Conservation (phyloP, 2,113 vertebrate species). For the Otis tarda region DNA sequence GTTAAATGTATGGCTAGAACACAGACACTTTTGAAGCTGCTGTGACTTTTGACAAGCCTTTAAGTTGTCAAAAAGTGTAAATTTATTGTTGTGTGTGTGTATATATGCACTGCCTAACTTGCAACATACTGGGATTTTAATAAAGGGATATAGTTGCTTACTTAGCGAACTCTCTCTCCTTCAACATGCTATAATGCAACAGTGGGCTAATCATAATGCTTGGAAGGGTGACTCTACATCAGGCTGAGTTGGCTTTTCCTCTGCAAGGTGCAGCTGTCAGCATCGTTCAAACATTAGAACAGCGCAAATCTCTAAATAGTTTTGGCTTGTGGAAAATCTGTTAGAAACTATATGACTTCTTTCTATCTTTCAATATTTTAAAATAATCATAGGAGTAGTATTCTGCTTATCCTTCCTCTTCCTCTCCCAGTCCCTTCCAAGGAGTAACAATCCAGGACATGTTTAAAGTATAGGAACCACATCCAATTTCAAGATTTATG, state of each 20-base stretch:
- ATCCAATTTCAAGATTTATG: neutral
- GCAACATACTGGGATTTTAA: neutral
- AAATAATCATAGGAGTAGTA: neutral
- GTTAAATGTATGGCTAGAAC: neutral
- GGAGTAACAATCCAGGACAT: neutral
- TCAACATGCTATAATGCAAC: neutral
- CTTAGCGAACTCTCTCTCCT: neutral
- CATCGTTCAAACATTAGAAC: neutral
- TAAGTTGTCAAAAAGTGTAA: constrained; percentile 43
- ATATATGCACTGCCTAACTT: neutral
- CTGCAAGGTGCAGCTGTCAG: neutral
- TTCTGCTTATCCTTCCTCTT: neutral
- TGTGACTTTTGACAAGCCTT: constrained; percentile 38
- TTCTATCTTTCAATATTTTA: neutral
- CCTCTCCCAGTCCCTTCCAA: neutral
- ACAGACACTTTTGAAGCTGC: constrained; percentile 43
- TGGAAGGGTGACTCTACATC: neutral
- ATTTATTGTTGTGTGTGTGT: neutral
- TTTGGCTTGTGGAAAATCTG: neutral
- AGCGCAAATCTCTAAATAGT: neutral
- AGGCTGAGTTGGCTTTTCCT: neutral
- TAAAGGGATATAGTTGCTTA: constrained; percentile 19
- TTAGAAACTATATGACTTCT: neutral
- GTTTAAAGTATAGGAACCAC: neutral
- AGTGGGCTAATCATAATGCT: neutral